phyloP scores from a whole-genome alignment of 2,888 invertebrate species.

The Cerastoderma edule region DNA sequence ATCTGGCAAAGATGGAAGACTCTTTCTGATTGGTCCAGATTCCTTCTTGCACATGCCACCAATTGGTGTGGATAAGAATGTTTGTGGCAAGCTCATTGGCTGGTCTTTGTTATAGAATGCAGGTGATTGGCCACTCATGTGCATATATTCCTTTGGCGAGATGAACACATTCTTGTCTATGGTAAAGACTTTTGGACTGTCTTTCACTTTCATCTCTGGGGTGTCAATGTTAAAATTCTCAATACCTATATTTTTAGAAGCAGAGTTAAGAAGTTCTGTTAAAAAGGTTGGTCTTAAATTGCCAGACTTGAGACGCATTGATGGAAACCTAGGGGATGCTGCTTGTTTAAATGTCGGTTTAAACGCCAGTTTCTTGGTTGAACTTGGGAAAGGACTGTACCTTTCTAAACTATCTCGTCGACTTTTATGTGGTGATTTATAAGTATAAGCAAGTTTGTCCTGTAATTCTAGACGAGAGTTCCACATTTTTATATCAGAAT shows the following conservation, averaged over 20 bases:
- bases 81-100: not conserved
- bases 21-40: slow-evolving; percentile 27
- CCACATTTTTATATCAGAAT: not conserved
- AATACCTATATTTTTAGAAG: slow-evolving; percentile 27
- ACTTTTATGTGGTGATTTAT: slow-evolving; percentile 13
- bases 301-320: slow-evolving; percentile 27
- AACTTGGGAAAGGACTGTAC: slow-evolving; percentile 51
- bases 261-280: slow-evolving; percentile 17
- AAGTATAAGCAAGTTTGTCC: not conserved
- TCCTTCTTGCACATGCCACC: not conserved
- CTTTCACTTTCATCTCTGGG: slow-evolving; percentile 49
- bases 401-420: slow-evolving; percentile 36
- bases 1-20: slow-evolving; percentile 46
- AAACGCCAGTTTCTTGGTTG: slow-evolving; percentile 49
- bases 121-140: not conserved
- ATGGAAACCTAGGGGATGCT: slow-evolving; percentile 30
- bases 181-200: slow-evolving; percentile 37
- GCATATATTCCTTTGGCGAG: slow-evolving; percentile 17
- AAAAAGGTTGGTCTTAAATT: slow-evolving; percentile 4
- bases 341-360: slow-evolving; percentile 48
- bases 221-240: slow-evolving; percentile 39
- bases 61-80: slow-evolving; percentile 1
- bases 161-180: slow-evolving; percentile 35
- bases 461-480: slow-evolving; percentile 6
- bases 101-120: not conserved